Base-by-base conservation (phyloP, 2,888 invertebrate genomes). In the Aromia moschata region DNA sequence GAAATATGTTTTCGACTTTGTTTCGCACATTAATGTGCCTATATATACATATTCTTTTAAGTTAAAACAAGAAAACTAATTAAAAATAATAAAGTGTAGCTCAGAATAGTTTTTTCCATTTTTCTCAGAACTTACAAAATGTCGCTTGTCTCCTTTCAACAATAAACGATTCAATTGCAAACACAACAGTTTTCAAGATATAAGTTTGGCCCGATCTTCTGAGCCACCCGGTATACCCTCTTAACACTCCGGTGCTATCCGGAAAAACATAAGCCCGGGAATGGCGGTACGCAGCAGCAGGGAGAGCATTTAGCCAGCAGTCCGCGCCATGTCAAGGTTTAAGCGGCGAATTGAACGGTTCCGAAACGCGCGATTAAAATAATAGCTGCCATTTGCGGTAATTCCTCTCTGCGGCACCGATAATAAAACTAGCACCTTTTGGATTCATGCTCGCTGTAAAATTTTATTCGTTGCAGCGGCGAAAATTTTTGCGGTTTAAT, bases 391-490 rank as follows among this genome's bases (percentile, higher is more conserved):
- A 55, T 55, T 55, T 45, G 38, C 15, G 20, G 38, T 43, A 53
- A 53, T 53, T n/a, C n/a, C 53, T 33, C 53, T 43, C 53, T 44
- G 15, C 33, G 43, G 53, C 41, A 31, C 41, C 43, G 43, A 31
- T 53, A 43, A 53, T 53, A 43, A 53, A 53, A 43, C 53, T 43
- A 53, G 15, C 53, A 53, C 53, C 53, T 53, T n/a, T n/a, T 53
- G 10, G 43, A 43, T 53, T 43, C 20, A 53, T 44, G 41, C 9
- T 33, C 7, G 36, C 41, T 25, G 33, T 53, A 53, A 53, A 53
- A 53, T 41, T 43, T 31, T 43, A 53, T 43, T 41, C 41, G n/a
- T 41, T 30, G 14, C 14, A 20, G 17, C 33, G 31, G 41, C 33
- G 41, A 53, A 53, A 53, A 38, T 49, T 47, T 49, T 10, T 37